phyloP scores from a whole-genome alignment of 2,113 vertebrate species.

The Bostrychus sinensis region DNA sequence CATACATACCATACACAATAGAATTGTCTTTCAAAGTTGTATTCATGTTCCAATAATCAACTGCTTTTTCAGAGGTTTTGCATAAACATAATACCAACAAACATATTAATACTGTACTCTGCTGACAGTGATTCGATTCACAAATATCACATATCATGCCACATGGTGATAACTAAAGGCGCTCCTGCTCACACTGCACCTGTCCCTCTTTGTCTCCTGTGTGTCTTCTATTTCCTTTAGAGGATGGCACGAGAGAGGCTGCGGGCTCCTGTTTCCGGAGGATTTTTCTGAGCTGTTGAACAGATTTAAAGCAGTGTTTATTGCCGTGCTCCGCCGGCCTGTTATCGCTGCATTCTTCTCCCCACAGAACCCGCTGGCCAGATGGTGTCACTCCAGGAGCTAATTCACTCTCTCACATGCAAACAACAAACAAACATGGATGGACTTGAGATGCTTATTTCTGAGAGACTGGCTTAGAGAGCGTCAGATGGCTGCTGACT shows the following conservation, averaged over 20 bases:
- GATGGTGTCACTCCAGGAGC: conserved; percentile 67
- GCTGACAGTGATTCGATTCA: not conserved
- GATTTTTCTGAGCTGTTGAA: conserved; percentile 48
- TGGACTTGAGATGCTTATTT: conserved; percentile 3
- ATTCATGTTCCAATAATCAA: no score
- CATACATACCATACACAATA: no score
- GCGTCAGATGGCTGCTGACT: not conserved
- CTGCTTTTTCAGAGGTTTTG: no score
- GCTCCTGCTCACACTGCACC: not conserved
- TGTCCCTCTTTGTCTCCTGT: not conserved
- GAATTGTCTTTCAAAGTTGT: no score
- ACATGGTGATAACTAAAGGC: not conserved
- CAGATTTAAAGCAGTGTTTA: conserved; percentile 61
- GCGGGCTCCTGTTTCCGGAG: conserved; percentile 16
- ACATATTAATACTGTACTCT: not conserved
- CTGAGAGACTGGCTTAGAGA: not conserved
- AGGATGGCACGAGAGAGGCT: not conserved
- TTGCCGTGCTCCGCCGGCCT: conserved; percentile 48
- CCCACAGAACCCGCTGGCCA: conserved; percentile 51
- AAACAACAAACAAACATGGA: conserved; percentile 22
- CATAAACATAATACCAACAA: not conserved
- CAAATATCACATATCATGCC: not conserved
- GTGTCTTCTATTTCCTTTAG: conserved; percentile 5
- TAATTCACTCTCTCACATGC: conserved; percentile 44
- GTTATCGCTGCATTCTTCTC: conserved; percentile 50